A percentile compares a stretch with the other conserved stretches of the same genome.
Conservation (phyloP, 2,113 vertebrate genomes). For the Verasper variegatus region DNA sequence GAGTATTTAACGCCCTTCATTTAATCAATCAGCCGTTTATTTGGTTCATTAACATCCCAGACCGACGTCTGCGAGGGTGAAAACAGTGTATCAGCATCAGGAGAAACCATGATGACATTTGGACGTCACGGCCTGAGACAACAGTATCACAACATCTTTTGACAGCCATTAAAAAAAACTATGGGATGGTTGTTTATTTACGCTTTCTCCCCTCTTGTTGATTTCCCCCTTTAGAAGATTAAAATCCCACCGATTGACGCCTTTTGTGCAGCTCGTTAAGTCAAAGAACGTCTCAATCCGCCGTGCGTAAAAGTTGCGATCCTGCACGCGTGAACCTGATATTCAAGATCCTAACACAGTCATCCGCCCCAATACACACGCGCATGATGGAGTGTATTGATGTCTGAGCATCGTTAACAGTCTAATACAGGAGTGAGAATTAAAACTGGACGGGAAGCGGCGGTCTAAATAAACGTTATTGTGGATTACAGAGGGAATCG, state of each 20-base stretch:
- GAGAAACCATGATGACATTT: constrained; percentile 22
- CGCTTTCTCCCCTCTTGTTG: not conserved
- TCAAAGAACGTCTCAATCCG: constrained; percentile 31
- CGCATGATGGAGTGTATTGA: constrained; percentile 33
- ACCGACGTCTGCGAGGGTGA: constrained; percentile 20
- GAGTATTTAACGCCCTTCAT: not conserved
- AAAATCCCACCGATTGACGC: constrained; percentile 20
- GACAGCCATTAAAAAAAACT: not conserved
- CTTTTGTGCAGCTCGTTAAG: constrained; percentile 39
- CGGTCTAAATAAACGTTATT: constrained; percentile 19
- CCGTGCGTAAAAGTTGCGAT: constrained; percentile 54
- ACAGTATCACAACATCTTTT: constrained; percentile 20
- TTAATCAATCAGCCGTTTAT: constrained; percentile 29
- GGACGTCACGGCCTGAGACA: constrained; percentile 2
- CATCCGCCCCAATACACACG: constrained; percentile 60
- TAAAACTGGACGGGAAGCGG: not conserved
- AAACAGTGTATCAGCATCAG: constrained; percentile 7
- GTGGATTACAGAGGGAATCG: constrained; percentile 1
- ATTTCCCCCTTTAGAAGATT: not conserved
- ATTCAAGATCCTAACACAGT: constrained; percentile 18
- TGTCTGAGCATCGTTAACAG: constrained; percentile 35
- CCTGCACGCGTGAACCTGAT: constrained; percentile 46
- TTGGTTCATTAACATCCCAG: constrained; percentile 37
- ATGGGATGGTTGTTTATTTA: constrained; percentile 49
- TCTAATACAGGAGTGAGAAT: constrained; percentile 20